These are phyloP conservation scores for Heliornis fulica DNA, from an alignment of 2,113 vertebrate genomes.

Conservation along the genomic window DNA sequence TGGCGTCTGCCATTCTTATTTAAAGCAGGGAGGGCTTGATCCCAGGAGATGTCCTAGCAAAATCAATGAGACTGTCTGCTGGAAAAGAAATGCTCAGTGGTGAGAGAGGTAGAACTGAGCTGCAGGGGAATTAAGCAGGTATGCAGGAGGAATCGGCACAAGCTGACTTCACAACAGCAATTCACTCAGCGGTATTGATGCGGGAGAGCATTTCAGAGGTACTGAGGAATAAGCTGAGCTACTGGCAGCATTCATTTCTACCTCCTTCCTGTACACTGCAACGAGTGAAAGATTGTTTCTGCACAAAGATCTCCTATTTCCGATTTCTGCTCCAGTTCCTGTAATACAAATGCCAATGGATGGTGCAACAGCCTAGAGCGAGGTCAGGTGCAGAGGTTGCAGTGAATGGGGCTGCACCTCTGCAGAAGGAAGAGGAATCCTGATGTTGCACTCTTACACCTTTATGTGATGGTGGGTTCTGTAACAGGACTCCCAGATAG, in stretches of 20 bases:
- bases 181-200: constrained; percentile 13
- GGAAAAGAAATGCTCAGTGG: background rate
- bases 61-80: background rate
- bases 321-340: background rate
- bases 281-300: constrained; percentile 35
- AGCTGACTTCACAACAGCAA: constrained; percentile 24
- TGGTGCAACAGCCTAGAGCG: background rate
- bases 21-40: background rate
- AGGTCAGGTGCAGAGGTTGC: background rate
- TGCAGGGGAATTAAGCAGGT: constrained; percentile 9
- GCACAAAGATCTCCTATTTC: constrained; percentile 28
- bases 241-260: constrained; percentile 17
- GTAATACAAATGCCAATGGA: background rate
- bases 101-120: background rate
- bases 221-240: background rate
- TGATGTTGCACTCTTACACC: background rate
- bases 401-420: background rate
- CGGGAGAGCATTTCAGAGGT: constrained; percentile 16
- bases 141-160: background rate
- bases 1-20: background rate
- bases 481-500: background rate
- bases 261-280: constrained; percentile 34
- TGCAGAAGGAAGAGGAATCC: background rate
- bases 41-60: background rate
- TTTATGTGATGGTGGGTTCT: background rate